Evolutionary conservation across 2,888 invertebrate species (phyloP), one percentile per base, ranked within the genome.

Genomic region (Allolobophora icterica): DNA sequence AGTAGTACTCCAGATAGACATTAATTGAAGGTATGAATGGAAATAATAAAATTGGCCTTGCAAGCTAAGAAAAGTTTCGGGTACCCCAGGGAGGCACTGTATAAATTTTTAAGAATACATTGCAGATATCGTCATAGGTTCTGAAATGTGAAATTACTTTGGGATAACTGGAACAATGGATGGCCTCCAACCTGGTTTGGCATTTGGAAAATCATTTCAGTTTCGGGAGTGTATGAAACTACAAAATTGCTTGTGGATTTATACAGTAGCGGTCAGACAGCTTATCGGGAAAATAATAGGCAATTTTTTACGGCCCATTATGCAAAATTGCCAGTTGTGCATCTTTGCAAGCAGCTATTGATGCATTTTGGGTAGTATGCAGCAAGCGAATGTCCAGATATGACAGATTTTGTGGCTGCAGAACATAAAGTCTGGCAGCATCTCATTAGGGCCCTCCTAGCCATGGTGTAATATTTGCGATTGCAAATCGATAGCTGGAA

Each of bases 221-320:
- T 52, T 52, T 52, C 24, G 52, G 13, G 71, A 71, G 71, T 52
- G 71, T n/a, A 30, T 71, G 71, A 71, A 71, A n/a, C 71, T 71
- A 11, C n/a, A n/a, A 30, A 71, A 71, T 71, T n/a, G n/a, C 71
- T 71, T 71, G 71, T 17, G 17, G n/a, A 71, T 71, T 71, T 71
- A n/a, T n/a, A n/a, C n/a, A 71, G 71, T n/a, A n/a, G 71, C n/a
- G n/a, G 71, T 71, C 71, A 71, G 71, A n/a, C 71, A n/a, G 71
- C 71, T 71, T 71, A 71, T n/a, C 71, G n/a, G 71, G 71, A n/a
- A 71, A 71, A 71, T 71, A 71, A 71, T n/a, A 71, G 71, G 71
- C 30, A 71, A 71, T 71, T 71, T 71, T 71, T 71, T 17, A n/a
- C 71, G 71, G 13, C 71, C 71, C 71, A 71, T 71, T 71, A 71